These are phyloP conservation scores for Hyaena hyaena DNA, from an alignment of 2,113 vertebrate genomes.

Conservation along the genomic window DNA sequence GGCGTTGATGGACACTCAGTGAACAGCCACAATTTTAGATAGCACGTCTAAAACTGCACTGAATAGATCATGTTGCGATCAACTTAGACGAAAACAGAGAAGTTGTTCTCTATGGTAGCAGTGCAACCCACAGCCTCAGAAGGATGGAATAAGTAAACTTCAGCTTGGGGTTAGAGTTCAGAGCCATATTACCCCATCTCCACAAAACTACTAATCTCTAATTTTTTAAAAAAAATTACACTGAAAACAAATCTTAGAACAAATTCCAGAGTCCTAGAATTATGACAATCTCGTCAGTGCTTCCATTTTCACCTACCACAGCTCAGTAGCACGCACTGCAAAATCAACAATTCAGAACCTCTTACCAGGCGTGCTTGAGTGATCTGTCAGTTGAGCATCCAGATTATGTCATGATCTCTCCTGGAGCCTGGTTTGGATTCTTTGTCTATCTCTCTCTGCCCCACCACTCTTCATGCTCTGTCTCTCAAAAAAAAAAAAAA, in stretches of 20 bases:
- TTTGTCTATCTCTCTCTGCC: no score
- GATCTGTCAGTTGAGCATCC: no score
- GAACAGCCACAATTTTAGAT: conserved; percentile 7
- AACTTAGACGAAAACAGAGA: neutral
- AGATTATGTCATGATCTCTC: no score
- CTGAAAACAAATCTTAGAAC: neutral
- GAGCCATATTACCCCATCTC: neutral
- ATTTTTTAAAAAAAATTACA: neutral
- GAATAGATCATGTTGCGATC: neutral
- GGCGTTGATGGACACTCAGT: no score
- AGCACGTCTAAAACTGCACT: neutral
- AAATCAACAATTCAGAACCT: neutral
- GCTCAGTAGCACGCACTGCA: accelerated
- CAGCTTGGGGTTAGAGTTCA: neutral
- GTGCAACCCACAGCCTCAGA: neutral
- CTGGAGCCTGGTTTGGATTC: no score
- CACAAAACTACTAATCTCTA: neutral
- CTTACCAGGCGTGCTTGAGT: neutral
- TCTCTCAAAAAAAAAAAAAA: no score
- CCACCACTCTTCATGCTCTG: no score
- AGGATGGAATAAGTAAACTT: neutral
- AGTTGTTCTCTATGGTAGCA: neutral
- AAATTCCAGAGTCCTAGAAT: neutral
- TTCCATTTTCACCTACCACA: neutral
- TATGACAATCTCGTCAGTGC: neutral